Conservation (phyloP, 2,888 invertebrate species). For the Syrista parreyssii region DNA sequence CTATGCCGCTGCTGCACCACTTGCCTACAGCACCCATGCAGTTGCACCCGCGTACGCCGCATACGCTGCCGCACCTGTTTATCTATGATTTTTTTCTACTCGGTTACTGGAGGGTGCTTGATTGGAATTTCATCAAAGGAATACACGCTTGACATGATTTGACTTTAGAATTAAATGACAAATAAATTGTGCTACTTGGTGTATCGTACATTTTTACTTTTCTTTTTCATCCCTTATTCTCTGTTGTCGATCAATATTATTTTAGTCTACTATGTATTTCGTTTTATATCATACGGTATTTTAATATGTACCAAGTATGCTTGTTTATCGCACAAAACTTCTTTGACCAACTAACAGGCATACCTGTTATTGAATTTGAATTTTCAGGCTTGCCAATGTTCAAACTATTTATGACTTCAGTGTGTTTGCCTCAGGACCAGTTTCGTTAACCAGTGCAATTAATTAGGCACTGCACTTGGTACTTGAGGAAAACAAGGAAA, state of each 20-base stretch:
- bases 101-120: not conserved
- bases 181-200: not conserved
- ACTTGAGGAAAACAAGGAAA: no score
- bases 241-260: not conserved
- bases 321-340: no score
- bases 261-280: not conserved
- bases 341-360: no score
- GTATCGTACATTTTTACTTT: not conserved
- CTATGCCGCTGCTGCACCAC: conserved; percentile 57
- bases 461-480: no score
- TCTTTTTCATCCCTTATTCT: not conserved
- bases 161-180: not conserved
- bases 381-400: no score
- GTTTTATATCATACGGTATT: no score
- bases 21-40: conserved; percentile 49
- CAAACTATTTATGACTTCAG: no score
- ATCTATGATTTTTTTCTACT: not conserved
- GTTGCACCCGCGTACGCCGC: conserved; percentile 40
- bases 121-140: not conserved
- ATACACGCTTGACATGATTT: conserved; percentile 1
- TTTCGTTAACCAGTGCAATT: no score
- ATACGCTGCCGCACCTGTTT: conserved; percentile 20
- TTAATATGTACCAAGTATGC: no score
- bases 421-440: no score
- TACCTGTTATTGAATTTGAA: no score